Evolutionary conservation across 2,888 invertebrate genomes (phyloP), one percentile per base, ranked within the genome.

Genomic region (Scaptomyza reducta): DNA sequence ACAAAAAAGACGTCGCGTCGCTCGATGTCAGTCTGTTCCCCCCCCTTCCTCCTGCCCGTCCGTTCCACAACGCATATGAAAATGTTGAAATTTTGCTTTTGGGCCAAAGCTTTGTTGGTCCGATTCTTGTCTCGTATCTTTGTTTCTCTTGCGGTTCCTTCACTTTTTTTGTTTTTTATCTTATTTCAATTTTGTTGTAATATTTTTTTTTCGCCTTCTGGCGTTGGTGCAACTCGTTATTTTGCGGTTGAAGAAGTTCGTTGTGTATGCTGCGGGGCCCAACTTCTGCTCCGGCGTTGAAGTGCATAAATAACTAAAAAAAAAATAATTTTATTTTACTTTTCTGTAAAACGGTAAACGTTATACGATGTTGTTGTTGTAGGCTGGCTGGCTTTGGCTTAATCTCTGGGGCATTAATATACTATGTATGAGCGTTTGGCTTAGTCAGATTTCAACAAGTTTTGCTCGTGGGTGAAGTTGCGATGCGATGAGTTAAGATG

Each of bases 241-340:
- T 80, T 75, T 87, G 87, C 85, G 82, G 82, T 84, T 80, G 81
- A 74, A 74, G 78, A 84, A 67, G 61, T 74, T 74, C 58, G 72
- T 63, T 76, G 62, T 33, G 50, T 13, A 47, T 10, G 31, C 60
- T 60, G 47, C 62, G 70, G 33, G 49, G 53, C 33, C 60, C 70
- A 63, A 59, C 65, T 82, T 73, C 70, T 61, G 77, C 68, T 82
- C 44, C 57, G 70, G 66, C 78, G 69, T 70, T 77, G 77, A 84
- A 81, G 87, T 82, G 85, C 81, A 82, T 81, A 87, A 82, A 87
- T 75, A 87, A 72, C 77, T 46, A 50, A 50, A n/a, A n/a, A n/a
- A n/a, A n/a, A n/a, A n/a, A n/a, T n/a, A n/a, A 51, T 51, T 11
- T 51, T 11, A 10, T 35, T 31, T 63, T 46, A 42, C 49, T 40